A percentile compares a stretch with the other conserved stretches of the same genome.
Conservation (phyloP, 2,797 vertebrate genomes). For the Micromesistius poutassou region DNA sequence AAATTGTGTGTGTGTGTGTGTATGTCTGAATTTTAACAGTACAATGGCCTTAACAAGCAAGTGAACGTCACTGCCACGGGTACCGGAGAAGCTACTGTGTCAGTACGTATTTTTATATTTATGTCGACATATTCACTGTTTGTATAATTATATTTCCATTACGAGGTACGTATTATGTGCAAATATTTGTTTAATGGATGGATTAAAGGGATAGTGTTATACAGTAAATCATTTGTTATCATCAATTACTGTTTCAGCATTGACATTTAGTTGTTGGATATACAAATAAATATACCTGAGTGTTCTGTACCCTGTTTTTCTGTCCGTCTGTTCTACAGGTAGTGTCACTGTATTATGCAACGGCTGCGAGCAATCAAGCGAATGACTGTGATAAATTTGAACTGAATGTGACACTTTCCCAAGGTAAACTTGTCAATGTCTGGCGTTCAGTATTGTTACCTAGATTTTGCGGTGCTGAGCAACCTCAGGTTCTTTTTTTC, state of each 20-base stretch:
- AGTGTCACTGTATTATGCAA: neutral
- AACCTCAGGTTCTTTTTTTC: neutral
- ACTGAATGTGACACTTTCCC: neutral
- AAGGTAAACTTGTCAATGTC: neutral
- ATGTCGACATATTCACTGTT: neutral
- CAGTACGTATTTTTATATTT: neutral
- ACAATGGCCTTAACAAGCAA: neutral
- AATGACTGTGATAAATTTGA: neutral
- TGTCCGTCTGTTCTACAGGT: neutral
- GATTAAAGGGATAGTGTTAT: neutral
- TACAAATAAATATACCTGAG: neutral
- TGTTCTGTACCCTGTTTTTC: neutral
- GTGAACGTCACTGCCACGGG: neutral
- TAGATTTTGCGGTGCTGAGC: neutral
- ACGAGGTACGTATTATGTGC: no score
- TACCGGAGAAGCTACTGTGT: neutral
- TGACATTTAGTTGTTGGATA: neutral
- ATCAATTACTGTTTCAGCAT: neutral
- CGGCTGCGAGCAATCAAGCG: neutral
- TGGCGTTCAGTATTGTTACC: neutral
- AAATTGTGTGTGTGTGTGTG: neutral
- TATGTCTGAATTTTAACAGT: neutral
- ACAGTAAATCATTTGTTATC: neutral
- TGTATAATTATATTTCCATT: no score
- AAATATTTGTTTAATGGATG: neutral